Conservation (phyloP, 2,113 vertebrate genomes). For the Cacatua alba region DNA sequence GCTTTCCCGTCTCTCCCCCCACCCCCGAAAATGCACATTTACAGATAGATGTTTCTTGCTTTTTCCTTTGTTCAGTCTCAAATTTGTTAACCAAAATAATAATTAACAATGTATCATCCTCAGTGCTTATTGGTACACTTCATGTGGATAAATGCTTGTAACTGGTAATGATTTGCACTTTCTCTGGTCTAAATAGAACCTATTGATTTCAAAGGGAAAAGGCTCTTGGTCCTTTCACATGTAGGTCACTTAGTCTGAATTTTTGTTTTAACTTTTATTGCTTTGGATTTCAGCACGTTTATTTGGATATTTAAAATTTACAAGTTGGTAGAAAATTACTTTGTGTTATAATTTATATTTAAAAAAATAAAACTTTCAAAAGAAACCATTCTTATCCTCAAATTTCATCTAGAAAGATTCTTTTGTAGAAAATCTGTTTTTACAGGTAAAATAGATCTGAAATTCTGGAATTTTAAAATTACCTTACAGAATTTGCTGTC, state of each 20-base stretch:
- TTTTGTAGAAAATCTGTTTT: background rate
- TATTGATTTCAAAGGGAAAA: background rate
- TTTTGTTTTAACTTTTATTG: background rate
- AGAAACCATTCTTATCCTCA: accelerated
- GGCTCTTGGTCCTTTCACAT: background rate
- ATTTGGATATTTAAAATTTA: background rate
- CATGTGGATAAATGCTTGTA: background rate
- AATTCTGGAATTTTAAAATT: background rate
- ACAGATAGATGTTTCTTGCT: accelerated
- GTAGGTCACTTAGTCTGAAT: background rate
- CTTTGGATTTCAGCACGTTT: background rate
- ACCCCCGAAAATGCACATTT: background rate
- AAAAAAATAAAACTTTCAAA: background rate
- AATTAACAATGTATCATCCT: background rate
- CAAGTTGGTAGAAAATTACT: background rate
- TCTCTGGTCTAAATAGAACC: background rate
- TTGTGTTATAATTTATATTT: background rate
- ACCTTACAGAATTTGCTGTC: background rate
- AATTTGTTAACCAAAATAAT: background rate
- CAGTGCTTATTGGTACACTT: background rate
- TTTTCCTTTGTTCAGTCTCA: background rate
- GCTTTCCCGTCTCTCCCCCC: no score
- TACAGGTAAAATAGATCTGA: background rate
- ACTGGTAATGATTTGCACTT: background rate
- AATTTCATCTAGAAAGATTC: background rate